A percentile compares a stretch with the other conserved stretches of the same genome.
Conservation (phyloP, 1,140 invertebrate genomes). For the Sitodiplosis mosellana region DNA sequence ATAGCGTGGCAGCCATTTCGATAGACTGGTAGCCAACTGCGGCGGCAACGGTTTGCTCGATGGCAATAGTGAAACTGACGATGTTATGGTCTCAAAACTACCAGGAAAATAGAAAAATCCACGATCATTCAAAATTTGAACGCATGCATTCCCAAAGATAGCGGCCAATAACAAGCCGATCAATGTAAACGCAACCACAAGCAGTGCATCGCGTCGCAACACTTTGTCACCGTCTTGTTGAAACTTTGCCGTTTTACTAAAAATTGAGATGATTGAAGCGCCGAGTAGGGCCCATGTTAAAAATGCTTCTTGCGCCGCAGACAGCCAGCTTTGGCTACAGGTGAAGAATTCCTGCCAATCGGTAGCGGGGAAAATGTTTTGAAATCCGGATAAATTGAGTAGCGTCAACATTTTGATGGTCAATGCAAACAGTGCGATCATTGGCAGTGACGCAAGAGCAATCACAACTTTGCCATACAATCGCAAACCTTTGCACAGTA, state of each 20-base stretch:
- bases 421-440: slow-evolving; percentile 10
- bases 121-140: slow-evolving; percentile 48
- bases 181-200: slow-evolving; percentile 61
- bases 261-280: slow-evolving; percentile 63
- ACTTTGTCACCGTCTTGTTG: slow-evolving; percentile 42
- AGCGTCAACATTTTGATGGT: slow-evolving; percentile 2
- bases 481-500: slow-evolving; percentile 69
- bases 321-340: slow-evolving; percentile 70
- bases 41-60: slow-evolving; percentile 27
- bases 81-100: slow-evolving; percentile 58
- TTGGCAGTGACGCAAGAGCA: slow-evolving; percentile 13
- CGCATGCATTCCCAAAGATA: slow-evolving; percentile 62
- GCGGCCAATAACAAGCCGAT: slow-evolving; percentile 51
- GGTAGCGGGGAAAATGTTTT: slow-evolving; percentile 53
- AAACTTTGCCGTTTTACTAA: slow-evolving; percentile 43
- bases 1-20: slow-evolving; percentile 18
- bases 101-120: slow-evolving; percentile 57
- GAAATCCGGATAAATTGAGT: slow-evolving; percentile 30
- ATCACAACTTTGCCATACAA: slow-evolving; percentile 61
- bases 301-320: slow-evolving; percentile 72
- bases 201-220: slow-evolving; percentile 57
- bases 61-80: slow-evolving; percentile 49
- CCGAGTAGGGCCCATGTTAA: slow-evolving; percentile 79
- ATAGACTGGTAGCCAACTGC: slow-evolving; percentile 19
- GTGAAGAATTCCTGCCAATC: slow-evolving; percentile 70